Base-by-base conservation (phyloP, 2,113 vertebrate species). In the Bujurquina vittata region DNA sequence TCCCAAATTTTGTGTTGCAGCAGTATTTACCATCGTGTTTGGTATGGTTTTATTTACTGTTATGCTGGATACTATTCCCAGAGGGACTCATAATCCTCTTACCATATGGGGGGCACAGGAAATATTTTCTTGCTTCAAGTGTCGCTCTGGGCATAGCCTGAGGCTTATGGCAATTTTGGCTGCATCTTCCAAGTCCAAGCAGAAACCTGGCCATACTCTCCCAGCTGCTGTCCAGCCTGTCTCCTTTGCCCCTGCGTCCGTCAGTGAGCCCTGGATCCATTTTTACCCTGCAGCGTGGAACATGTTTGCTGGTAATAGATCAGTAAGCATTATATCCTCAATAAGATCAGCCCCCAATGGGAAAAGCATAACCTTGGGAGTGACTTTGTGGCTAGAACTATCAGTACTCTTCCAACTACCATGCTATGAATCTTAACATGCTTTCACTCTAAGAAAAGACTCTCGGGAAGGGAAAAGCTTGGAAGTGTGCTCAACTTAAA, bases 311-410 rank as follows among this genome's bases (percentile, higher is more conserved):
- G 82, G 76, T 92, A 91, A 93, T 93, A 93, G 90, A 93, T 92
- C 91, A 90, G 90, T 83, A 84, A 87, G 86, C 88, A 87, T 94
- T 88, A 89, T 87, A 90, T 91, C 86, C 91, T 85, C 75, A 31
- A 84, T 85, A 79, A 87, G 88, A 92, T 91, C 87, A 86, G 83
- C 84, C 85, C 83, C 91, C 88, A 33, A 58, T 88, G 89, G 91
- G 91, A 78, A 87, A 88, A 80, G 79, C 82, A 81, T 92, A 91
- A 95, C 94, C 94, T 95, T 94, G 93, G 84, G 87, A 89, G 85
- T 94, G 93, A 93, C 92, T 93, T 93, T 93, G 90, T 93, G 84
- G 85, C 20, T 22, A 79, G 76, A 62, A 59, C 89, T 91, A 87
- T 89, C 91, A 73, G 84, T 78, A 86, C 26, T 87, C 60, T 49